Conservation (phyloP, 1,140 invertebrate species). For the Bombus cullumanus region DNA sequence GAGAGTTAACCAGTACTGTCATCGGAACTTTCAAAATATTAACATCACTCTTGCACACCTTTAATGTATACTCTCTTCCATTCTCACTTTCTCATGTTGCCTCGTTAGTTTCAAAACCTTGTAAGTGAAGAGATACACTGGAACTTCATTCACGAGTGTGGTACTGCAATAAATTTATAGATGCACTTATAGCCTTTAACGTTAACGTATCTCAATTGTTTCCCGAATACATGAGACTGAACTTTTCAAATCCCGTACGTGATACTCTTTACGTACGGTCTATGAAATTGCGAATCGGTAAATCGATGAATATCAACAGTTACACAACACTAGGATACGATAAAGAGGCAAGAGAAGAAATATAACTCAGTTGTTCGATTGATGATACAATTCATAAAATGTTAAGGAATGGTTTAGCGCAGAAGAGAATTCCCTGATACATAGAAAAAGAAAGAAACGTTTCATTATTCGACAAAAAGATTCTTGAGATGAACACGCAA, state of each 20-base stretch:
- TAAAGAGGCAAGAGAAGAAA: constrained; percentile 7
- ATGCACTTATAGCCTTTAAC: constrained; percentile 37
- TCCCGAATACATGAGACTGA: not conserved
- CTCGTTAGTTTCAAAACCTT: constrained; percentile 68
- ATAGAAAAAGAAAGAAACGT: not conserved
- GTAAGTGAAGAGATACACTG: constrained; percentile 49
- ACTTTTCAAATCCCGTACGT: not conserved
- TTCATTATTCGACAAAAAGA: not conserved
- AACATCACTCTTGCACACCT: not conserved
- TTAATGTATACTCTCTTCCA: not conserved
- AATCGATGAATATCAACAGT: not conserved
- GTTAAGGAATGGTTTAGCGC: not conserved
- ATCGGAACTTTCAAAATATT: not conserved
- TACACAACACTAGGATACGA: not conserved
- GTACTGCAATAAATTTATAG: constrained; percentile 25
- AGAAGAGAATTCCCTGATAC: not conserved
- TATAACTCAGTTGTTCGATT: not conserved
- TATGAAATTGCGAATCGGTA: not conserved
- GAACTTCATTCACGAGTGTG: not conserved
- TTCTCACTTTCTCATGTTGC: constrained; percentile 17
- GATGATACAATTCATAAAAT: not conserved
- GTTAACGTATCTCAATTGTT: not conserved
- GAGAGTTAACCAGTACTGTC: not conserved
- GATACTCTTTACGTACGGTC: not conserved
- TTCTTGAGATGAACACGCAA: not conserved